A percentile compares a stretch with the other conserved stretches of the same genome.
Evolutionary conservation across 2,113 vertebrate genomes (phyloP).

Genomic region (Gasterosteus aculeatus): DNA sequence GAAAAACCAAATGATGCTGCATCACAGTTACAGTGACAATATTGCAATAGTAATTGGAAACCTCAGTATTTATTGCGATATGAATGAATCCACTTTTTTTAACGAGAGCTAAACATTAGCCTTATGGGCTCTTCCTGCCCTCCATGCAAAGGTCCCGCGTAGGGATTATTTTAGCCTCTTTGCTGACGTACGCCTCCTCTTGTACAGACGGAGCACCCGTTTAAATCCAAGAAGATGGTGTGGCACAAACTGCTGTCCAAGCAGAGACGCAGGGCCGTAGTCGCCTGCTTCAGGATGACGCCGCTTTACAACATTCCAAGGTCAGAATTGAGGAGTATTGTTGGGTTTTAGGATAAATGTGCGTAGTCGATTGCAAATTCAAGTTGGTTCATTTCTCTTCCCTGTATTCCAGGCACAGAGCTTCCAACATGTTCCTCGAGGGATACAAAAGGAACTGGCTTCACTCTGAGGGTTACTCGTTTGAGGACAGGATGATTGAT

Average conservation of each 20-base stretch:
- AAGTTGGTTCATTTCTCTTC: not conserved
- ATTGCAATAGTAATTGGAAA: not conserved
- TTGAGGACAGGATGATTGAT: slow-evolving; percentile 95
- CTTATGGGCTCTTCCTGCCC: not conserved
- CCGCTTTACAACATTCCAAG: slow-evolving; percentile 92
- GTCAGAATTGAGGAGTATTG: not conserved
- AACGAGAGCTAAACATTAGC: not conserved
- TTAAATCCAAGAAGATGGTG: slow-evolving; percentile 95
- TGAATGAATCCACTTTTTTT: not conserved
- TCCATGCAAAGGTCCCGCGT: not conserved
- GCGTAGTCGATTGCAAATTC: not conserved
- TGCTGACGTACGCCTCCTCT: not conserved
- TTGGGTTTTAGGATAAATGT: not conserved
- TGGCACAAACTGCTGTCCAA: slow-evolving; percentile 96
- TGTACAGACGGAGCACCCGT: slow-evolving; percentile 89
- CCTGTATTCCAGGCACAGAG: slow-evolving; percentile 84
- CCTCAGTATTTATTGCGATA: not conserved
- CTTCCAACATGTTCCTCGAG: slow-evolving; percentile 94
- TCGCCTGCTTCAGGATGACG: slow-evolving; percentile 95
- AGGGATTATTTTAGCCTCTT: not conserved
- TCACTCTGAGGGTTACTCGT: slow-evolving; percentile 87
- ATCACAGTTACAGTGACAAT: not conserved
- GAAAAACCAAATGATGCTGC: not conserved
- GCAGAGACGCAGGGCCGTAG: slow-evolving; percentile 92
- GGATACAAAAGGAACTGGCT: slow-evolving; percentile 91